Evolutionary conservation across 1,140 invertebrate species (phyloP), one percentile per base, ranked within the genome.

Genomic region (Eurytemora carolleeae): DNA sequence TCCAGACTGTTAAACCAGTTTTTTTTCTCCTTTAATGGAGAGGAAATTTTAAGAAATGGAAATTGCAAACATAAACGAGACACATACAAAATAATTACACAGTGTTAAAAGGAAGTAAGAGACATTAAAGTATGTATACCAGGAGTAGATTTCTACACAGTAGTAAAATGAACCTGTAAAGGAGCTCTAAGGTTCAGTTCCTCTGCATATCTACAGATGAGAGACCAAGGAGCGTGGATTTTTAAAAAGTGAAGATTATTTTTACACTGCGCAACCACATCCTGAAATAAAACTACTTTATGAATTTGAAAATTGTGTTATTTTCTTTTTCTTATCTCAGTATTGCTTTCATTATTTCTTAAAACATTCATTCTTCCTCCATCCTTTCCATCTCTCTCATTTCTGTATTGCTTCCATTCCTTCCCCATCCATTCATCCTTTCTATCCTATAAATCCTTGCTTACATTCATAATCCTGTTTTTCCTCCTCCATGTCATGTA

Each of bases 121-220:
- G 55, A 15, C 19, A 15, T 56, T 55, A 55, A 18, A 15, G 19
- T 15, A 55, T 18, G 17, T 15, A 21, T 18, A 15, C 18, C 19
- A 55, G n/a, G n/a, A n/a, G n/a, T n/a, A n/a, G n/a, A n/a, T n/a
- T n/a, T n/a, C n/a, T n/a, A n/a, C n/a, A n/a, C n/a, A n/a, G n/a
- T n/a, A n/a, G n/a, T n/a, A n/a, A n/a, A n/a, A n/a, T n/a, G 19
- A 61, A 63, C 59, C 54, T 61, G 59, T 19, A 61, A 19, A 61
- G 79, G 79, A 0, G 78, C 78, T 59, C 77, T 68, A 70, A 80
- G 72, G 64, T 74, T 74, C 2, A 80, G 71, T 64, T 79, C 75
- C 68, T 80, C 79, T 17, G 79, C 79, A 66, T 75, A 78, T 57
- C 73, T 71, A 64, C 76, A 76, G 2, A 79, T 70, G 0, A 78